Evolutionary conservation across 1,140 invertebrate genomes (phyloP), one percentile per base, ranked within the genome.

Genomic region (Apis dorsata): DNA sequence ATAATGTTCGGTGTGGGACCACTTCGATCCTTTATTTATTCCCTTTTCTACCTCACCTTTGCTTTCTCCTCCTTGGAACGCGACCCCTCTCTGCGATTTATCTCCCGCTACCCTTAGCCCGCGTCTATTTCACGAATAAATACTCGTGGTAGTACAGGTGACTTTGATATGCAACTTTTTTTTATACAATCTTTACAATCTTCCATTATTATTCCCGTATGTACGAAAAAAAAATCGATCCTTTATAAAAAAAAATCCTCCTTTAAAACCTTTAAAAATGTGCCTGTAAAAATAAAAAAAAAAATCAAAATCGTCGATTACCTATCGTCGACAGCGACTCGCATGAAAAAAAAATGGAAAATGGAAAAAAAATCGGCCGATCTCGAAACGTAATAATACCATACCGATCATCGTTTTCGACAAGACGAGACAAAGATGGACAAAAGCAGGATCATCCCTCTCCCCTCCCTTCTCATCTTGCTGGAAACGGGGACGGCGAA

Each of bases 21-120:
- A 28, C 44, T 77, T 73, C 55, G 79, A 74, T 75, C 68, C 53
- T 87, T 87, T 74, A 68, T 63, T 60, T 76, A 72, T 57, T 66
- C 62, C 51, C 19, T 62, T 59, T 57, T 76, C 24, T 51, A 19
- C 5, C 71, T 59, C 12, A 9, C 4, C 28, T 10, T 12, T 24
- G 34, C 15, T 17, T 21, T 60, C 0, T 76, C 70, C 24, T 63
- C 15, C 49, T 69, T 69, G 21, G n/a, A 75, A 60, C 60, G 62
- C 75, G 59, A 59, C 72, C 75, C 55, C 55, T 24, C 5, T 28
- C 21, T 60, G 59, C 71, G 66, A 88, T 88, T 87, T 87, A 87
- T 87, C 85, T 79, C 71, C 34, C 73, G 57, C 13, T 57, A 1
- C 59, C 44, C n/a, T 49, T n/a, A 66, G 34, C 34, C 34, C 51